Evolutionary conservation across 1,140 invertebrate species (phyloP).

Genomic region (Drosophila elegans): DNA sequence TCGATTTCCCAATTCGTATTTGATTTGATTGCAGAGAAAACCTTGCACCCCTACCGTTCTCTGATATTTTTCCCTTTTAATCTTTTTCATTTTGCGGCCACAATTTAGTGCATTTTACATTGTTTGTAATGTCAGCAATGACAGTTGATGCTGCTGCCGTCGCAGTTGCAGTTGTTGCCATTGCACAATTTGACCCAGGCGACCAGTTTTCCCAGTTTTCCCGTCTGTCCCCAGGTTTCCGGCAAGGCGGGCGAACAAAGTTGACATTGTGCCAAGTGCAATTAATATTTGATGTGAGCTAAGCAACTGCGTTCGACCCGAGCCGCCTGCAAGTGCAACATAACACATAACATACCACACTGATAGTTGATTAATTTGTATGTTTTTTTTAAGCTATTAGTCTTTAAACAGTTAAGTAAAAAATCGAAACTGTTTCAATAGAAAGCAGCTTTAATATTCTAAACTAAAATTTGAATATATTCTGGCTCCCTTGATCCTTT

Average conservation of each 20-base stretch:
- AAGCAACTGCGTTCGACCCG: slow-evolving; percentile 50
- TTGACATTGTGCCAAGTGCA: slow-evolving; percentile 67
- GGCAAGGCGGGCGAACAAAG: slow-evolving; percentile 58
- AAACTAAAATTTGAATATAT: too few species aligned
- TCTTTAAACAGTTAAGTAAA: too few species aligned
- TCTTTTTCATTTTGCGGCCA: slow-evolving; percentile 46
- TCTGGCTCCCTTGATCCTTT: not conserved
- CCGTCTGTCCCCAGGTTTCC: slow-evolving; percentile 1
- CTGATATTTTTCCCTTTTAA: slow-evolving; percentile 15
- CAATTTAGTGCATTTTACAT: slow-evolving; percentile 73
- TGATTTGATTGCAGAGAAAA: slow-evolving; percentile 69
- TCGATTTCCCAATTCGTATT: slow-evolving; percentile 66
- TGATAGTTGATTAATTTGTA: too few species aligned
- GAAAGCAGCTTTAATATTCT: too few species aligned
- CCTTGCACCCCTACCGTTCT: too few species aligned
- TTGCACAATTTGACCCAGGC: slow-evolving; percentile 56
- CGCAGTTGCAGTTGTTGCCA: slow-evolving; percentile 22
- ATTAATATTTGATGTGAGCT: slow-evolving; percentile 65
- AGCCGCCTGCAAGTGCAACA: slow-evolving; percentile 19
- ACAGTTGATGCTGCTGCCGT: slow-evolving; percentile 29
- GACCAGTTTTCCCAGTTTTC: slow-evolving; percentile 19
- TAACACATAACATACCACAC: too few species aligned
- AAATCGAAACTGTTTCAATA: too few species aligned
- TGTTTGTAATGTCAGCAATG: slow-evolving; percentile 66
- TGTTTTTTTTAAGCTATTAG: too few species aligned